Evolutionary conservation across 1,140 invertebrate species (phyloP).

Genomic region (Drosophila ironensis): DNA sequence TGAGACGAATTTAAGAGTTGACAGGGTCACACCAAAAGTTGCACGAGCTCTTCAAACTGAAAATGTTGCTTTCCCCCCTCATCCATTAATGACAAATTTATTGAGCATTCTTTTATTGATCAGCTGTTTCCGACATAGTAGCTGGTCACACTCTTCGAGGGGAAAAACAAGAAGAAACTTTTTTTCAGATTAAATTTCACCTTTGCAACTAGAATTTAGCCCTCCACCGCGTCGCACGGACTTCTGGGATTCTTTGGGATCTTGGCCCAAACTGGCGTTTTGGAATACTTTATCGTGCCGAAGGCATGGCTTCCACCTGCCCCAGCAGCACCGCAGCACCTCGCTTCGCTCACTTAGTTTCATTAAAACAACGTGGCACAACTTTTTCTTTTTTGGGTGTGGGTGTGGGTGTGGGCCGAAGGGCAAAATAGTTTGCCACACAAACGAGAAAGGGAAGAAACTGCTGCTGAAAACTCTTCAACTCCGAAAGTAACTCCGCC

Average conservation of each 20-base stretch:
- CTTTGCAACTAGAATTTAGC: no score
- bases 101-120: no score
- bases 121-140: no score
- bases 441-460: slow-evolving; percentile 32
- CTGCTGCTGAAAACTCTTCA: slow-evolving; percentile 30
- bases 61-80: no score
- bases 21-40: no score
- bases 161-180: no score
- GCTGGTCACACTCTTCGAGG: no score
- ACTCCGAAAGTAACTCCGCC: slow-evolving; percentile 4
- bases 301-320: neutral
- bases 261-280: neutral
- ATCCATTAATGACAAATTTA: no score
- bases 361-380: slow-evolving; percentile 56
- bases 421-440: slow-evolving; percentile 15
- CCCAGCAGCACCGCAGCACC: neutral
- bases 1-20: no score
- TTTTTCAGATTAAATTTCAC: no score
- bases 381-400: slow-evolving; percentile 9
- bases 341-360: slow-evolving; percentile 64
- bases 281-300: slow-evolving; percentile 24
- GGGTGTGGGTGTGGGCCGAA: neutral
- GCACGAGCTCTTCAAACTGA: no score
- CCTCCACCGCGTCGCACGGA: neutral
- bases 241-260: neutral